A percentile compares a stretch with the other conserved stretches of the same genome.
phyloP scores from a whole-genome alignment of 1,140 invertebrate species.

The Drosophila carrolli region DNA sequence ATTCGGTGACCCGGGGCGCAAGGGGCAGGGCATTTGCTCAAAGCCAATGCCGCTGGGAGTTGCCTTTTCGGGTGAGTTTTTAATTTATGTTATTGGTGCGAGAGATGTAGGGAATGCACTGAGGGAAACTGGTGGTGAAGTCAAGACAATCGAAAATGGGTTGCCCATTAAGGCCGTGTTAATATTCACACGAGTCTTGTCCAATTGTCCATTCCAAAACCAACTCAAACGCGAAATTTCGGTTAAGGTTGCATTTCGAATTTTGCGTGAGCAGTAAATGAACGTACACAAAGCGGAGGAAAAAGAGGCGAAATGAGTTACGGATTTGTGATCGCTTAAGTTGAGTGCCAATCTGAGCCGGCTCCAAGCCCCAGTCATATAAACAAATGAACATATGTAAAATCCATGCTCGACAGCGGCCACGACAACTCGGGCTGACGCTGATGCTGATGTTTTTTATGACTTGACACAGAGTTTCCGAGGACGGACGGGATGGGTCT shows the following conservation, averaged over 20 bases:
- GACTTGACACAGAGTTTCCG: constrained; percentile 69
- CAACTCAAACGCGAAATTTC: constrained; percentile 48
- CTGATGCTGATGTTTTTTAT: constrained; percentile 74
- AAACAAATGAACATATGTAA: constrained; percentile 82
- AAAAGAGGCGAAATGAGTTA: constrained; percentile 74
- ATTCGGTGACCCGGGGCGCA: background rate
- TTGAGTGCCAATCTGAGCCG: constrained; percentile 76
- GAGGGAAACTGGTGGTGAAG: constrained; percentile 31
- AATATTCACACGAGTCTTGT: background rate
- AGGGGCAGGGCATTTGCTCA: constrained; percentile 43
- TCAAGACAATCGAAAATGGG: background rate
- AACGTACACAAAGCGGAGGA: constrained; percentile 22
- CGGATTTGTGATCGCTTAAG: constrained; percentile 81
- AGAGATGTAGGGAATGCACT: constrained; percentile 54
- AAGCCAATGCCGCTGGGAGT: constrained; percentile 69
- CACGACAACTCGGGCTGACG: constrained; percentile 49
- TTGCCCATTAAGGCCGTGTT: too few relatives aligned
- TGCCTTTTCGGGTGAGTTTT: constrained; percentile 50
- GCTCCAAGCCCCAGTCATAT: constrained; percentile 64
- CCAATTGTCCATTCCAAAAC: background rate
- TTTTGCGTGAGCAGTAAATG: constrained; percentile 33
- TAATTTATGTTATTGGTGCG: constrained; percentile 79
- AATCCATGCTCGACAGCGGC: constrained; percentile 57
- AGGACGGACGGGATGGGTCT: constrained; percentile 20
- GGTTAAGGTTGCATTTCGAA: constrained; percentile 59